Conservation (phyloP, 2,113 vertebrate genomes). For the Epinephelus moara region DNA sequence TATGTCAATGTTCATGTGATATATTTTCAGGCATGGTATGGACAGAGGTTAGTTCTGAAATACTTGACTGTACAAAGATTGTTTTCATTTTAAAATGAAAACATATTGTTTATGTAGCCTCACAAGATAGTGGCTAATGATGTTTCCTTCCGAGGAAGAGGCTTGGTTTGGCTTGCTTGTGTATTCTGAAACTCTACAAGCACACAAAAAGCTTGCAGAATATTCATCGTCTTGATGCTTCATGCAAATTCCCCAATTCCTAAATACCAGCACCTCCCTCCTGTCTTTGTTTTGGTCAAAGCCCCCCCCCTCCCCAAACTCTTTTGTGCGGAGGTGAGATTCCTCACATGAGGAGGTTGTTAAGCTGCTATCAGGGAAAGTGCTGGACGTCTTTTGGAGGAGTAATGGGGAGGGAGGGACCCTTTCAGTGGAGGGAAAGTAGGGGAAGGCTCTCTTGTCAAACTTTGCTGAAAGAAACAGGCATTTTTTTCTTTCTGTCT, state of each 20-base stretch:
- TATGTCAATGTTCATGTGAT: no score
- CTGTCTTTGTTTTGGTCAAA: conserved; percentile 25
- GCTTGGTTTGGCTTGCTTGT: not conserved
- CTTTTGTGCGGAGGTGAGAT: conserved; percentile 46
- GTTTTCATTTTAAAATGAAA: no score
- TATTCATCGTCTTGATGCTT: not conserved
- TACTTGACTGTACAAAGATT: no score
- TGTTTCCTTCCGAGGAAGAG: not conserved
- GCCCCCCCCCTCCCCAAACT: not conserved
- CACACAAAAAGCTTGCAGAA: not conserved
- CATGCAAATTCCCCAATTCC: not conserved
- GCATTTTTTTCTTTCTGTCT: conserved; percentile 23
- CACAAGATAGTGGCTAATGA: not conserved
- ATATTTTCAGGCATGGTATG: no score
- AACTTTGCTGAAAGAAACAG: conserved; percentile 44
- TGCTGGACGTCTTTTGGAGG: conserved; percentile 30
- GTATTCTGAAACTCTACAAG: not conserved
- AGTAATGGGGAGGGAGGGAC: conserved; percentile 35
- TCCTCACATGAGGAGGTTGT: conserved; percentile 57
- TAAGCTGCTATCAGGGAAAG: conserved; percentile 58
- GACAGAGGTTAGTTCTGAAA: no score
- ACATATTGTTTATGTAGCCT: no score
- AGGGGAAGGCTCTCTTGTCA: conserved; percentile 21
- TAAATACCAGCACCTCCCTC: not conserved
- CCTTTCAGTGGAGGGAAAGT: conserved; percentile 1